Conservation (phyloP, 1,140 invertebrate species). For the Microplitis mediator region DNA sequence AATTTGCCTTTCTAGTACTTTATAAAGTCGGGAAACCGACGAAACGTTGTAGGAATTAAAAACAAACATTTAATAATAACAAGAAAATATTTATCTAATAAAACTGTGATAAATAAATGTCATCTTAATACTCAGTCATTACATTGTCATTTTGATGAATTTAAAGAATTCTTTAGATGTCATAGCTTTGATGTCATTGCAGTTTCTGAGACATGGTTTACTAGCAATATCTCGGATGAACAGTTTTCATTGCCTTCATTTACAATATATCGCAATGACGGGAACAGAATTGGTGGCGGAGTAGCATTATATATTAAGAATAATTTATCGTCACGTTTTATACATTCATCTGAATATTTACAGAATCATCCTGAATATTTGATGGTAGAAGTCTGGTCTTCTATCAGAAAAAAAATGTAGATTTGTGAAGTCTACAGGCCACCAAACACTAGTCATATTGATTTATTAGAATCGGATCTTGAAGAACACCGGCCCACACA, state of each 20-base stretch:
- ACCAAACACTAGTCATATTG: not conserved
- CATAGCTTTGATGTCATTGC: not conserved
- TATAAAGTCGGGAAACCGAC: no score
- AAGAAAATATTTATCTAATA: no score
- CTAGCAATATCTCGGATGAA: not conserved
- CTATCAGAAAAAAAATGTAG: not conserved
- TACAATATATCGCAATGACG: not conserved
- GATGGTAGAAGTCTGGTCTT: not conserved
- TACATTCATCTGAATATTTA: not conserved
- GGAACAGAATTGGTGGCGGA: not conserved
- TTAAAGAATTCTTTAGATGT: not conserved
- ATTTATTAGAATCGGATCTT: conserved; percentile 1
- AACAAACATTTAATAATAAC: no score
- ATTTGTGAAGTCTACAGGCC: conserved; percentile 17
- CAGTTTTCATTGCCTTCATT: not conserved
- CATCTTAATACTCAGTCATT: not conserved
- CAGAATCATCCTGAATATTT: not conserved
- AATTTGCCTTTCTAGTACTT: no score
- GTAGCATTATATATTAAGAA: not conserved
- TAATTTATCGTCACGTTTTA: not conserved
- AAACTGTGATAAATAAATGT: not conserved
- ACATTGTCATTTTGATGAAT: not conserved
- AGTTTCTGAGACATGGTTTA: not conserved
- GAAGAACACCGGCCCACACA: no score
- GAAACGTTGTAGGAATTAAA: no score